These are phyloP conservation scores for Callyntrura sp. DNA, from an alignment of 2,888 invertebrate species.

Conservation along the genomic window DNA sequence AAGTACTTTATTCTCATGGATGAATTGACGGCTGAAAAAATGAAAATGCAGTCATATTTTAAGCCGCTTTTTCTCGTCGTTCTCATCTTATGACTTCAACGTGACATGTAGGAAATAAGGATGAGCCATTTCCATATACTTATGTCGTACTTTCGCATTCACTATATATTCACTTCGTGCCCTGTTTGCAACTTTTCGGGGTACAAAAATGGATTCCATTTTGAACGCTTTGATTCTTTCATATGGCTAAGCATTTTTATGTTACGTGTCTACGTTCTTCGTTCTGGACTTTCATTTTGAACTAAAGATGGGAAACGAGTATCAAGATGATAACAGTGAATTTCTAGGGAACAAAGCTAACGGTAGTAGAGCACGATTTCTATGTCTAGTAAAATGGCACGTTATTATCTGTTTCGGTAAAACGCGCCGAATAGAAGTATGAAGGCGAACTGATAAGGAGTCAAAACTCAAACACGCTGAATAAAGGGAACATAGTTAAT, in stretches of 20 bases:
- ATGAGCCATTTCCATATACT: constrained; percentile 59
- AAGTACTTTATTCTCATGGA: constrained; percentile 60
- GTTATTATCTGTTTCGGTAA: too few species aligned
- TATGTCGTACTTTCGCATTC: constrained; percentile 31
- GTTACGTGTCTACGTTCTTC: too few species aligned
- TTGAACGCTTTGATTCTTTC: background rate
- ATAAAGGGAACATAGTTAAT: constrained; percentile 67
- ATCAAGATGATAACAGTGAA: too few species aligned
- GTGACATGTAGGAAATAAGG: constrained; percentile 75
- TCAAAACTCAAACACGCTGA: constrained; percentile 22
- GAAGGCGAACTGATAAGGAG: background rate
- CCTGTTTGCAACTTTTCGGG: too few species aligned
- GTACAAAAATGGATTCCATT: background rate
- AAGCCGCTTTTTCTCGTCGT: constrained; percentile 49
- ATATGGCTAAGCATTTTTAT: too few species aligned
- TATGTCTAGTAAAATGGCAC: too few species aligned
- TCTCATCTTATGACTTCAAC: constrained; percentile 55
- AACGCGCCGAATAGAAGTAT: too few species aligned
- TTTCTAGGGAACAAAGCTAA: background rate
- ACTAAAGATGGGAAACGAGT: background rate
- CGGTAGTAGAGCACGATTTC: too few species aligned
- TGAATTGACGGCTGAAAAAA: constrained; percentile 69
- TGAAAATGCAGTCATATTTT: constrained; percentile 47
- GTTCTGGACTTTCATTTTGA: background rate
- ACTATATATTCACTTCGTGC: background rate